Percentiles rank a stretch among this genome's conserved stretches.
phyloP scores from a whole-genome alignment of 92 coral and sea anemone genomes.

The Palythoa heliodiscus region DNA sequence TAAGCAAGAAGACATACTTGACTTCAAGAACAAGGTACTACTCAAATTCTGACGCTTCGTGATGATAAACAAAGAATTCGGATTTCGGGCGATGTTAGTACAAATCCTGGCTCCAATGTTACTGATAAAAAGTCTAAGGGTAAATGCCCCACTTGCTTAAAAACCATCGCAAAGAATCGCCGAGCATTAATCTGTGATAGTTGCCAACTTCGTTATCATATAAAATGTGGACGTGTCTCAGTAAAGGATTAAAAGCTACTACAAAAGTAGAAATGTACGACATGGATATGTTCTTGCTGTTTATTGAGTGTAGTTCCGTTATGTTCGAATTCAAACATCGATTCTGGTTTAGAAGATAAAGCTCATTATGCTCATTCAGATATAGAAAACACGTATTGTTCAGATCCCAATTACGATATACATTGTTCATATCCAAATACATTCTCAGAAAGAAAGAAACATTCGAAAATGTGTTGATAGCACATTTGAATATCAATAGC shows the following conservation, averaged over 20 bases:
- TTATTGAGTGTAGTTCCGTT: not conserved
- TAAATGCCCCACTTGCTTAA: conserved; percentile 43
- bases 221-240: conserved; percentile 38
- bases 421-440: conserved; percentile 49
- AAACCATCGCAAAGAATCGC: conserved; percentile 28
- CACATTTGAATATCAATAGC: conserved; percentile 45
- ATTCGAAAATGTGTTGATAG: conserved; percentile 39
- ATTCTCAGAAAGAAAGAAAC: conserved; percentile 45
- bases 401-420: conserved; percentile 19
- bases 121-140: conserved; percentile 28
- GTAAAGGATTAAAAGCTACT: conserved; percentile 41
- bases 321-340: too few relatives aligned
- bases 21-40: conserved; percentile 27
- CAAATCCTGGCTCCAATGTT: conserved; percentile 37
- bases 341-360: not conserved
- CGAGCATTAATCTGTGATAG: conserved; percentile 31
- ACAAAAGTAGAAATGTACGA: conserved; percentile 19
- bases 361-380: conserved; percentile 33
- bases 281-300: conserved; percentile 24
- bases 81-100: conserved; percentile 29
- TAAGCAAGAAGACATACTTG: not conserved
- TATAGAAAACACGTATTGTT: conserved; percentile 26
- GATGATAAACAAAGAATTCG: conserved; percentile 30
- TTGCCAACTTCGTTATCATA: conserved; percentile 43
- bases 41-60: conserved; percentile 34